These are phyloP conservation scores for Camponotus fellah DNA, from an alignment of 2,888 invertebrate species.

Conservation along the genomic window DNA sequence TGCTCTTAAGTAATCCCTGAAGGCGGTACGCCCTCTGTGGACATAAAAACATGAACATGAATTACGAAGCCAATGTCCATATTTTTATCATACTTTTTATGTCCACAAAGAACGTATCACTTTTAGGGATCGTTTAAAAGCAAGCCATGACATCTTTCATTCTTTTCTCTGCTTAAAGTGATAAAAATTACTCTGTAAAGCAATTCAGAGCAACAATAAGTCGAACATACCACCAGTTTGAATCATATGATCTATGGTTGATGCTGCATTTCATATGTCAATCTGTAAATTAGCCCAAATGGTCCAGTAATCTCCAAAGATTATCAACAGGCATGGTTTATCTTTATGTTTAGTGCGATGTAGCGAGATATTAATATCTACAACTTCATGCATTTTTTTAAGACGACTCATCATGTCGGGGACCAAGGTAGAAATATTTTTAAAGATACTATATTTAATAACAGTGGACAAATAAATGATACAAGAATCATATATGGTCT, in stretches of 20 bases:
- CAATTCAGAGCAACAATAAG: too few species aligned
- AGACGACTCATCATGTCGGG: conserved; percentile 25
- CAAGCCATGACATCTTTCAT: too few species aligned
- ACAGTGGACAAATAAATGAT: background rate
- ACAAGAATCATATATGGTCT: background rate
- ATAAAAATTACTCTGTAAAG: too few species aligned
- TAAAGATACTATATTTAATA: background rate
- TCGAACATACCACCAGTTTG: too few species aligned
- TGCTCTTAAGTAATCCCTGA: too few species aligned
- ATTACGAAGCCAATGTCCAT: too few species aligned
- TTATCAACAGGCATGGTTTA: background rate
- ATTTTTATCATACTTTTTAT: too few species aligned
- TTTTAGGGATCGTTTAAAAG: too few species aligned
- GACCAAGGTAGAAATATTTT: conserved; percentile 10
- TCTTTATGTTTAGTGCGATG: conserved; percentile 8
- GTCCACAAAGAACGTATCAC: too few species aligned
- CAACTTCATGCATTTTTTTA: background rate
- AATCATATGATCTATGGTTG: background rate
- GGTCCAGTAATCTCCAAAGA: conserved; percentile 8
- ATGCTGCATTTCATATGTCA: background rate
- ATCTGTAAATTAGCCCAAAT: background rate
- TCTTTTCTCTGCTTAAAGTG: too few species aligned
- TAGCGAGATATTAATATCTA: conserved; percentile 23
- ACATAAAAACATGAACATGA: too few species aligned
- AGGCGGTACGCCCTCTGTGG: too few species aligned